Percentiles rank a stretch among this genome's conserved stretches.
Evolutionary conservation across 2,888 invertebrate genomes (phyloP).

Genomic region (Punctoribates punctum): DNA sequence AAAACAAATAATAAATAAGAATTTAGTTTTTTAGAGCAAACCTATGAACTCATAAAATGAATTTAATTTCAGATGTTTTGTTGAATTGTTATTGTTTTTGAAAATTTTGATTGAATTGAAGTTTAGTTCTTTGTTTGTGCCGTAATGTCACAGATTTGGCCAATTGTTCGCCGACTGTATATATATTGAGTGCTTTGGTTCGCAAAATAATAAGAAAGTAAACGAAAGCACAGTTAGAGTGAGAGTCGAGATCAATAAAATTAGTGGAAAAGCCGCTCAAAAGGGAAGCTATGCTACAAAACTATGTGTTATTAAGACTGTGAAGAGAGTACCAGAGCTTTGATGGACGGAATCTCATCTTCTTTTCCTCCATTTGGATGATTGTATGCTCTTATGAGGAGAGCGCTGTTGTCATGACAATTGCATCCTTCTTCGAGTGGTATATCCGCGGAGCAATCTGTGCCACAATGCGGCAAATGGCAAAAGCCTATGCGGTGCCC

Average conservation of each 20-base stretch:
- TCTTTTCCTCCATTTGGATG: conserved; percentile 2
- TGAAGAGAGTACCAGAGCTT: background rate
- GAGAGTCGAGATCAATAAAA: conserved; percentile 22
- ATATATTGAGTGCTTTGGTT: background rate
- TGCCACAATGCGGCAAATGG: conserved; percentile 34
- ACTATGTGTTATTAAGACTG: conserved; percentile 24
- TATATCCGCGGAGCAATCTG: conserved; percentile 19
- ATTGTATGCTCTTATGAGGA: conserved; percentile 10
- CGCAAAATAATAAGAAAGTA: background rate
- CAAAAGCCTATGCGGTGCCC: conserved; percentile 31
- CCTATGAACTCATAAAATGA: conserved; percentile 6
- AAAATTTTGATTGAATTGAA: background rate
- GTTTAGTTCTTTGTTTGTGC: conserved; percentile 5
- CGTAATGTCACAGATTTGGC: conserved; percentile 13
- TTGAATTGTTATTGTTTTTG: conserved; percentile 9
- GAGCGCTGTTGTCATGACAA: conserved; percentile 24
- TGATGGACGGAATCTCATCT: conserved; percentile 12
- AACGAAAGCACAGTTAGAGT: background rate
- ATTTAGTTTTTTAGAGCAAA: background rate
- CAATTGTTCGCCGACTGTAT: background rate
- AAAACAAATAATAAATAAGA: conserved; percentile 4
- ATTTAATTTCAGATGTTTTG: background rate
- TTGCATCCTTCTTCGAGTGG: background rate
- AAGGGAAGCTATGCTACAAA: conserved; percentile 26
- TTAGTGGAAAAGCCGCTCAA: conserved; percentile 29